A percentile compares a stretch with the other conserved stretches of the same genome.
phyloP scores from a whole-genome alignment of 2,113 vertebrate species.

The Mus musculus region DNA sequence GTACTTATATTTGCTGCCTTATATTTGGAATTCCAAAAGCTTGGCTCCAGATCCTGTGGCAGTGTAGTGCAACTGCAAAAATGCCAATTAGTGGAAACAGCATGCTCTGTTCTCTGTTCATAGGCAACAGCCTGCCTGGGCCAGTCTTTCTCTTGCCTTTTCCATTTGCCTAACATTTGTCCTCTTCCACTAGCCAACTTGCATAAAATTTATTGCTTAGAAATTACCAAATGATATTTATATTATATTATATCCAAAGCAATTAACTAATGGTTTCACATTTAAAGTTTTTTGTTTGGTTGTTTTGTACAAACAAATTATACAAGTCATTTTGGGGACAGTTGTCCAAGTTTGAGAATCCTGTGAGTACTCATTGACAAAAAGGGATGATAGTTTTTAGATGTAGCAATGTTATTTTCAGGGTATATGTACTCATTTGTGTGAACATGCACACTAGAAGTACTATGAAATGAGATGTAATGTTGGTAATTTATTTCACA shows the following conservation, averaged over 20 bases:
- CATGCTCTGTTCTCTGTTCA: neutral
- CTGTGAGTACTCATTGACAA: neutral
- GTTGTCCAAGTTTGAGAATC: neutral
- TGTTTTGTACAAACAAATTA: neutral
- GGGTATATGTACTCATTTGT: neutral
- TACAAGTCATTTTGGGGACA: neutral
- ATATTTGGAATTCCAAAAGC: constrained; percentile 44
- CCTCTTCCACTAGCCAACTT: constrained; percentile 19
- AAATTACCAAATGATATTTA: constrained; percentile 42
- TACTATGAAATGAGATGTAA: constrained; percentile 29
- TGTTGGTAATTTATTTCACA: constrained; percentile 47
- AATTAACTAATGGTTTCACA: neutral
- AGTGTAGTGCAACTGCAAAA: constrained; percentile 51
- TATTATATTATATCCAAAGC: constrained; percentile 21
- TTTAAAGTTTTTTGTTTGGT: constrained; percentile 22
- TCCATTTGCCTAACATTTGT: constrained; percentile 51
- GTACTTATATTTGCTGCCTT: neutral
- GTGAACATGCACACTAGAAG: neutral
- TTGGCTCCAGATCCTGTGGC: neutral
- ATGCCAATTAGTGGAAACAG: neutral
- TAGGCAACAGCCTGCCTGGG: neutral
- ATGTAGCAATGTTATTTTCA: neutral
- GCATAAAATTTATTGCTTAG: constrained; percentile 58
- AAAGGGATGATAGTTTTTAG: neutral
- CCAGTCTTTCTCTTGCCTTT: constrained; percentile 34